Base-by-base conservation (phyloP, 2,113 vertebrate genomes). In the Odontesthes bonariensis region DNA sequence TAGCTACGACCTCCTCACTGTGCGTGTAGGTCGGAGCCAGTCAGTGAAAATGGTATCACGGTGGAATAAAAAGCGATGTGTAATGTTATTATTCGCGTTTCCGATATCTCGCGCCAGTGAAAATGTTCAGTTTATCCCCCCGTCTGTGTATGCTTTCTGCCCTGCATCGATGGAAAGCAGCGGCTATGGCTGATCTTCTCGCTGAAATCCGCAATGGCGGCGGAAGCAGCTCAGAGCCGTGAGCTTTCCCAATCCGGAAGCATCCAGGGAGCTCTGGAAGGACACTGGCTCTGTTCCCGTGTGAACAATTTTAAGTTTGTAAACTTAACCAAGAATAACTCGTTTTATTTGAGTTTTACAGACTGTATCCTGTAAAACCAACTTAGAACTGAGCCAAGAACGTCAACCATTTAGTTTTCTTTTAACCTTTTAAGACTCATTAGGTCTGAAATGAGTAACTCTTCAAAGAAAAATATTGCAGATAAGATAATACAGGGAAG, bases 201-300 rank as follows among this genome's bases (percentile, higher is more conserved):
- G 86, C 73, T 85, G 63, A 93, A 94, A 95, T 92, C 96, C 96
- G 96, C 96, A 97, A 98, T 98, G 97, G 97, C 96, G 97, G 96
- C 93, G 94, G 93, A 94, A 94, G 88, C 91, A 60, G 90, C 90
- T 86, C 80, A 74, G 82, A 79, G 86, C 35, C 47, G 46, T n/a
- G 46, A 49, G 46, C 56, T 46, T 89, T 85, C 86, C 91, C 92
- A 92, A 82, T 93, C 95, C 96, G 96, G 96, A 97, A 97, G 94
- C 95, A 92, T 94, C 94, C 79, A 89, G 91, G 89, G 81, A 88
- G 91, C 86, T 86, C 79, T 83, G 83, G 95, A 96, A 84, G 95
- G 92, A 96, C 96, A 91, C 91, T 51, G 75, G 40, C 52, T 70
- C 53, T 59, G 46, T 17, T 19, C 46, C 16, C 12, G 5, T 49